Conservation (phyloP, 2,113 vertebrate species). For the Arvicanthis niloticus region DNA sequence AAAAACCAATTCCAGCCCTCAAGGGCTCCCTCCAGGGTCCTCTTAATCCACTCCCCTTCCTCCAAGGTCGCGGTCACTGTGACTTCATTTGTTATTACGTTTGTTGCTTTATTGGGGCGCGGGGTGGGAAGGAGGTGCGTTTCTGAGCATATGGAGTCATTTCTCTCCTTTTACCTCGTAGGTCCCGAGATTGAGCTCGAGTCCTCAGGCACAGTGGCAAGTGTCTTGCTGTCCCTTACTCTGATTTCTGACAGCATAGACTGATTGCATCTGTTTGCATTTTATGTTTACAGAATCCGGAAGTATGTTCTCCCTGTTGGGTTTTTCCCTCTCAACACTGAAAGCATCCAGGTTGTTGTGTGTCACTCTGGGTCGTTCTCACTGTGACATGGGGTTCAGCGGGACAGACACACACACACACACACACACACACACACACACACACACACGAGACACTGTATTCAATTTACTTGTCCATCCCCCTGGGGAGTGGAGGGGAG, state of each 20-base stretch:
- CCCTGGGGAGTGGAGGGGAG: background rate
- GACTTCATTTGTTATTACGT: background rate
- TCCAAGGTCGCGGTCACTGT: background rate
- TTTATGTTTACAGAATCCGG: background rate
- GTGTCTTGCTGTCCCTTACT: background rate
- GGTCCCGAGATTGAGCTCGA: rapidly evolving
- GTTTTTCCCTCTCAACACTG: background rate
- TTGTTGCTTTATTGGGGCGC: background rate
- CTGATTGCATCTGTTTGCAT: background rate
- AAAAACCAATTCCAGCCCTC: background rate
- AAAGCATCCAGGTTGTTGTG: background rate
- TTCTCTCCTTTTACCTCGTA: background rate
- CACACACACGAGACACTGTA: background rate
- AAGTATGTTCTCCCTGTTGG: background rate
- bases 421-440: too few relatives aligned
- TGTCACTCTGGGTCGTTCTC: background rate
- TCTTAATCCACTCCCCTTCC: background rate
- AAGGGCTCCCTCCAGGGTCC: background rate
- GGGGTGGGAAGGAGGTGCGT: background rate
- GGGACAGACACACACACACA: too few relatives aligned
- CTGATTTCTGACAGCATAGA: background rate
- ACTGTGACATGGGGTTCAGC: rapidly evolving
- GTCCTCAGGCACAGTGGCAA: background rate
- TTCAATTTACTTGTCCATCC: background rate
- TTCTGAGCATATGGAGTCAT: background rate